Evolutionary conservation across 2,888 invertebrate species (phyloP), one percentile per base, ranked within the genome.

Genomic region (Muschampia plurimacula): DNA sequence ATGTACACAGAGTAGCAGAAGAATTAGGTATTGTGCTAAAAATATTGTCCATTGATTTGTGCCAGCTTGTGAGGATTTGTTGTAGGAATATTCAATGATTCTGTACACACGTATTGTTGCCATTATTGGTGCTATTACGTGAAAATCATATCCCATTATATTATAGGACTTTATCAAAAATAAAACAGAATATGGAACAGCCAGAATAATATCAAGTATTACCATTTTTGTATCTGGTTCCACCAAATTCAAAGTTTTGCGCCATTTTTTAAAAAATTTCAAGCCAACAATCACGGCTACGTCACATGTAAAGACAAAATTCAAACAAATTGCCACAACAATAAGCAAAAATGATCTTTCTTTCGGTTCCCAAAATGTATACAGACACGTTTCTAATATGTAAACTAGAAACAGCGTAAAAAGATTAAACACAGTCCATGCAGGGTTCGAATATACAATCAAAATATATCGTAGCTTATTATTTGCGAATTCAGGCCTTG

Each of bases 21-120:
- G 85, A 76, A 90, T 89, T 1, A 94, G 82, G 77, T 94, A 95
- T 79, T 95, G 93, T n/a, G 90, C 87, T 62, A 94, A 81, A 79
- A 94, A 94, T 36, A 91, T 91, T 15, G 90, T 90, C 91, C 93
- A 93, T 79, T 93, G 94, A 79, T 93, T 93, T 70, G 91, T 90
- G 32, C 94, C 93, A 44, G 93, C 92, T 85, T 90, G 88, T 12
- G 90, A 89, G n/a, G 90, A 89, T 83, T 88, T 90, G 28, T 86
- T 82, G 65, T 89, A 89, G 79, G 93, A 91, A 79, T 91, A 93
- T 79, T 89, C 86, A 65, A 92, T 78, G 63, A 95, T 88, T 79
- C 93, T 89, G 68, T 92, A 92, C 0, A 91, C 85, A 57, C 95
- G 87, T 68, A 91, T 77, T 2, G 89, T 86, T 8, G 93, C 90